These are phyloP conservation scores for Reticulitermes speratus DNA, from an alignment of 1,140 invertebrate species.

Conservation along the genomic window DNA sequence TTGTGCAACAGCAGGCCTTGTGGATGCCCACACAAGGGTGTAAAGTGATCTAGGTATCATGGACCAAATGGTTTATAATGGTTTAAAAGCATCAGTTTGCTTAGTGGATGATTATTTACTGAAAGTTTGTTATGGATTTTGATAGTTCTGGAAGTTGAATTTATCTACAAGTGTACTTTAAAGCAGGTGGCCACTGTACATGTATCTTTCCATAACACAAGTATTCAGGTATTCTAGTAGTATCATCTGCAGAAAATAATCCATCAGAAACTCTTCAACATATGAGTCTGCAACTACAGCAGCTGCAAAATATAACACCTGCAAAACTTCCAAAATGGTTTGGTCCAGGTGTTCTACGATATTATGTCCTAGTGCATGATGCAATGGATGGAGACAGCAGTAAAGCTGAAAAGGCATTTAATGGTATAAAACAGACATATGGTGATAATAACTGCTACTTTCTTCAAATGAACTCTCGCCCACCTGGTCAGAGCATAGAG, in stretches of 20 bases:
- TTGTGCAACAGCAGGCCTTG: too few relatives aligned
- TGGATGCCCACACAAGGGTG: too few relatives aligned
- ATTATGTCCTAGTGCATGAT: slow-evolving; percentile 90
- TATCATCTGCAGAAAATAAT: slow-evolving; percentile 78
- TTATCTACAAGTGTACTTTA: too few relatives aligned
- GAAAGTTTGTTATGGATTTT: too few relatives aligned
- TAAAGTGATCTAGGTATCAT: too few relatives aligned
- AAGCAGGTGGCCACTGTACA: too few relatives aligned
- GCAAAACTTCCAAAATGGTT: slow-evolving; percentile 90
- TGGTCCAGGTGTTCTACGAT: slow-evolving; percentile 77
- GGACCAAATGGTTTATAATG: too few relatives aligned
- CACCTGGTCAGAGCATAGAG: slow-evolving; percentile 54
- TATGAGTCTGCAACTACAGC: slow-evolving; percentile 75
- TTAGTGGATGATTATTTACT: too few relatives aligned
- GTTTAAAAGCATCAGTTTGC: too few relatives aligned
- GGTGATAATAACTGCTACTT: slow-evolving; percentile 83
- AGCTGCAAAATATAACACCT: slow-evolving; percentile 70
- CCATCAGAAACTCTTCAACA: slow-evolving; percentile 75
- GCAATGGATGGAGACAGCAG: slow-evolving; percentile 59
- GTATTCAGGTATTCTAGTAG: slow-evolving; percentile 65
- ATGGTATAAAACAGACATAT: slow-evolving; percentile 81
- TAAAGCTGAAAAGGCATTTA: slow-evolving; percentile 80
- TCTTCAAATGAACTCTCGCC: slow-evolving; percentile 81
- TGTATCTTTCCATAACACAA: slow-evolving; percentile 29
- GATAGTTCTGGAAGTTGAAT: too few relatives aligned